phyloP scores from a whole-genome alignment of 1,140 invertebrate genomes.

The Trichomalopsis sarcophagae region DNA sequence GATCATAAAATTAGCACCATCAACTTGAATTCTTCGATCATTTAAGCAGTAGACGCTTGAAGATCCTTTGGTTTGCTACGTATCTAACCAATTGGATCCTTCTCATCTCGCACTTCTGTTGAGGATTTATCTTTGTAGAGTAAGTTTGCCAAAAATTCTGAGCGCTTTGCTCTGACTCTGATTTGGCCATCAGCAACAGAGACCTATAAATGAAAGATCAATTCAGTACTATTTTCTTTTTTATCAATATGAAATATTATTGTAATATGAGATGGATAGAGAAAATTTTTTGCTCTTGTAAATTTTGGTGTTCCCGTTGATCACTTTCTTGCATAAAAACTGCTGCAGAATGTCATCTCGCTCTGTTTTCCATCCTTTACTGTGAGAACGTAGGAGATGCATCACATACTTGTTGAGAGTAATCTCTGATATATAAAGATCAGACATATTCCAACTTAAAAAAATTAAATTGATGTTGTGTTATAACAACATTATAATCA shows the following conservation, averaged over 20 bases:
- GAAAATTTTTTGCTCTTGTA: not conserved
- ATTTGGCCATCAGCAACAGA: conserved; percentile 81
- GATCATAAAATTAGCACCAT: conserved; percentile 11
- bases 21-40: not conserved
- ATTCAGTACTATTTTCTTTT: not conserved
- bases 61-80: conserved; percentile 68
- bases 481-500: too few relatives aligned
- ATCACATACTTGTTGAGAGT: too few relatives aligned
- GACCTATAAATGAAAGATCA: conserved; percentile 70
- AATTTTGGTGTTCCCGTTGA: too few relatives aligned
- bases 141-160: conserved; percentile 78
- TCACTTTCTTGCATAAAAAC: too few relatives aligned
- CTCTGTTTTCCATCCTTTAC: too few relatives aligned
- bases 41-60: conserved; percentile 7
- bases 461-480: too few relatives aligned
- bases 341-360: too few relatives aligned
- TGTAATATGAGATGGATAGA: not conserved
- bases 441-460: too few relatives aligned
- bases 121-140: conserved; percentile 80
- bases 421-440: too few relatives aligned
- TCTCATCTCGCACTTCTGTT: conserved; percentile 78
- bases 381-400: too few relatives aligned
- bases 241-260: not conserved
- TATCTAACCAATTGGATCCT: conserved; percentile 79
- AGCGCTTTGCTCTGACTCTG: conserved; percentile 80